Base-by-base conservation (phyloP, 2,888 invertebrate genomes). In the Scaeva pyrastri region DNA sequence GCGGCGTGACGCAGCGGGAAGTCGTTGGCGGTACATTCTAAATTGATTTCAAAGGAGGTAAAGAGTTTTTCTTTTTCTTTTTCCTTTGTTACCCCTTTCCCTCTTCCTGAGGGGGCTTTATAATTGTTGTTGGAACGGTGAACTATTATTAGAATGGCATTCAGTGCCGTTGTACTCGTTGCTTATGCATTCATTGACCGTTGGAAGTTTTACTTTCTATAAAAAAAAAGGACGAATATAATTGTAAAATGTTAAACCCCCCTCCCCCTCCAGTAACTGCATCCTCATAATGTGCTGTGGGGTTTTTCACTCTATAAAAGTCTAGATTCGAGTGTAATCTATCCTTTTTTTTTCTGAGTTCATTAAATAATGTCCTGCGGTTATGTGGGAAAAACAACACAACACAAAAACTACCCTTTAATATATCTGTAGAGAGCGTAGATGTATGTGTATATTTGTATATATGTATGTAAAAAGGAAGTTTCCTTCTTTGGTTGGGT, bases 351-450 rank as follows among this genome's bases (percentile, higher is more conserved):
- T 86, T 77, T 26, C 26, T 43, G 48, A 70, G 81, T 74, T 81
- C 74, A 81, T 86, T 81, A 81, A 74, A 86, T 74, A 36, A 80
- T 80, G 80, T 80, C 85, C 85, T 72, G 73, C 72, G 85, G 80
- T 76, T 72, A 56, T 76, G 66, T 76, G 73, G 76, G 23, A 23
- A 60, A 75, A 52, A 52, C 79, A 72, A 72, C 72, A 75, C 64
- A 79, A 75, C 50, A 79, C 75, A 43, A 71, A 79, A 75, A 72
- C 70, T 68, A 10, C 43, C 45, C 31, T 26, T 26, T 26, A 26
- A 26, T 26, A 26, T 26, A 26, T 6, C 26, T 26, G 7, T 26
- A 26, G 26, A n/a, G n/a, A n/a, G n/a, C n/a, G n/a, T n/a, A n/a
- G n/a, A n/a, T n/a, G n/a, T n/a, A n/a, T n/a, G n/a, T n/a, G n/a